Base-by-base conservation (phyloP, 37 sponge, comb jelly and placozoan genomes). In the Halisarca cf. caerulea region DNA sequence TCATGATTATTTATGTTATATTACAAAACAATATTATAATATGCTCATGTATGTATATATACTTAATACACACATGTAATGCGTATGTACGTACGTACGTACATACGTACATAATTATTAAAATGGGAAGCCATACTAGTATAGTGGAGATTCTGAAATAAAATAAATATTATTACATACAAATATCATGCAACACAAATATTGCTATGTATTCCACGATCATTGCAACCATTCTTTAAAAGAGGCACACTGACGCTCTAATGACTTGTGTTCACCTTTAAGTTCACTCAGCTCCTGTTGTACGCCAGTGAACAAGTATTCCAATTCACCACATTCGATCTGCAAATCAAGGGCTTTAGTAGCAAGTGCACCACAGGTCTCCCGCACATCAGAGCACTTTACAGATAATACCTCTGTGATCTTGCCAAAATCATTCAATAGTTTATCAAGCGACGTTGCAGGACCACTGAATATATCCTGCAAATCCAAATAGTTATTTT, bases 371-470 rank as follows among this genome's bases (percentile, higher is more conserved):
- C 0, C 2, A 43, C 20, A 74, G 24, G 20, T 7, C 43, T 14
- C 7, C 6, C 24, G 38, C 20, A 23, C 23, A 2, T 74, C 45
- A 23, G 18, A 8, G 1, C 17, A 41, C 32, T 40, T 9, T 6
- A 41, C 36, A 21, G 38, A 2, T 2, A 74, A 18, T 41, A 24
- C 21, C 17, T 44, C 41, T 1, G 36, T 37, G 41, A 43, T 40
- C 24, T 74, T 43, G 23, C 42, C 77, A 41, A 74, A 74, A 37
- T 74, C 77, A 74, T 44, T 44, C 42, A 74, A 24, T 32, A 43
- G 25, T 44, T 74, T 74, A 1, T 1, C 41, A 18, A 74, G 36
- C 0, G 77, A 68, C n/a, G 35, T 68, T 34, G 33, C 35, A 68
- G 69, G 27, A 34, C 69, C 69, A 3, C 35, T 17, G 35, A 25